Percentiles rank a stretch among this genome's conserved stretches.
Evolutionary conservation across 1,140 invertebrate genomes (phyloP).

Genomic region (Drosophila auraria): DNA sequence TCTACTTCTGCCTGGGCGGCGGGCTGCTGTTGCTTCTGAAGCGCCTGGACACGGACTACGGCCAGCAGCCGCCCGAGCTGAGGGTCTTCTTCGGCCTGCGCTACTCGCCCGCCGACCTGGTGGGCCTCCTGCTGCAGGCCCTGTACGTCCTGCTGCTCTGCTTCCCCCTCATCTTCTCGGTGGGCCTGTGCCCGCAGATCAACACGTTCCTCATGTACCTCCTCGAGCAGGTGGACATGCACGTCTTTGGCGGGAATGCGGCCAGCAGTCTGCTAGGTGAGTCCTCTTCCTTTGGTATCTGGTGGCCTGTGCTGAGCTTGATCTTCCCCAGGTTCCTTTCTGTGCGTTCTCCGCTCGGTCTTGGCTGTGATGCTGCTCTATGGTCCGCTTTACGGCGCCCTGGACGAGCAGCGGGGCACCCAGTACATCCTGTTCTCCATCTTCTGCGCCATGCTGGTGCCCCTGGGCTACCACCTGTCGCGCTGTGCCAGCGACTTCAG

Average conservation of each 20-base stretch:
- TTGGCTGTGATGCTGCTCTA: slow-evolving; percentile 93
- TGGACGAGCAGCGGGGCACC: slow-evolving; percentile 92
- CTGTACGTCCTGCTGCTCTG: slow-evolving; percentile 93
- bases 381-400: slow-evolving; percentile 94
- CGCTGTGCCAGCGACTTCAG: slow-evolving; percentile 95
- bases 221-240: slow-evolving; percentile 98
- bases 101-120: slow-evolving; percentile 89
- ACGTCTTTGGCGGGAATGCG: slow-evolving; percentile 98
- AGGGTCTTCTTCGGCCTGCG: slow-evolving; percentile 90
- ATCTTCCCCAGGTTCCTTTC: slow-evolving; percentile 89
- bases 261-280: slow-evolving; percentile 91
- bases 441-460: slow-evolving; percentile 95
- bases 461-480: slow-evolving; percentile 96
- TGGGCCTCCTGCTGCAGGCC: slow-evolving; percentile 90
- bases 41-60: slow-evolving; percentile 75
- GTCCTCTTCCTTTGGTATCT: slow-evolving; percentile 6
- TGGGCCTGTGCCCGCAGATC: slow-evolving; percentile 98
- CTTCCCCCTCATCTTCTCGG: slow-evolving; percentile 96
- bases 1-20: slow-evolving; percentile 97
- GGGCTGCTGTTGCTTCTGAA: slow-evolving; percentile 83
- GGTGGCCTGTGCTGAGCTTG: too few relatives aligned
- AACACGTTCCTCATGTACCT: slow-evolving; percentile 98
- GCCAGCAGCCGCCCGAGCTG: slow-evolving; percentile 26
- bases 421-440: slow-evolving; percentile 98
- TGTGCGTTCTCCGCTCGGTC: slow-evolving; percentile 91